Conservation (phyloP, 2,113 vertebrate genomes). For the Phainopepla nitens region DNA sequence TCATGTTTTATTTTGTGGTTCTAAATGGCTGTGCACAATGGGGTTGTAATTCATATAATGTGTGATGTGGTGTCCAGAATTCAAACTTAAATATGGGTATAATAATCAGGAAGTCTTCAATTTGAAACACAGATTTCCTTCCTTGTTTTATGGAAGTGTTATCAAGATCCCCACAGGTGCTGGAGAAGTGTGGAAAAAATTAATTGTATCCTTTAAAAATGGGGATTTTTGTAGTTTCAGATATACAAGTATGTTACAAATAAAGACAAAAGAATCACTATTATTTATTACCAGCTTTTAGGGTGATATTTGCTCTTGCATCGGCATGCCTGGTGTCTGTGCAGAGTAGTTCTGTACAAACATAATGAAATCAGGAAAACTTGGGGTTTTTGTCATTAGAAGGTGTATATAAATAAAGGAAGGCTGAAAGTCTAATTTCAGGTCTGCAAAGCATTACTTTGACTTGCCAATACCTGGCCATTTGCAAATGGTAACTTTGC, state of each 20-base stretch:
- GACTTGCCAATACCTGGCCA: not conserved
- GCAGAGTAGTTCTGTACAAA: not conserved
- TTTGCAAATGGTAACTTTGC: not conserved
- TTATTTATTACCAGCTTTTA: not conserved
- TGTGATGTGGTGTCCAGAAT: not conserved
- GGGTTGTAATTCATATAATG: not conserved
- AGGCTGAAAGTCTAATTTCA: not conserved
- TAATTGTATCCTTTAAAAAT: not conserved
- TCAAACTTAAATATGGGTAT: not conserved
- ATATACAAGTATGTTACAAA: not conserved
- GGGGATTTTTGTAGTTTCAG: not conserved
- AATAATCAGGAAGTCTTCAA: not conserved
- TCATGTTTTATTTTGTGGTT: not conserved
- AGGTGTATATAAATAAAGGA: not conserved
- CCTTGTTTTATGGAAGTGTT: not conserved
- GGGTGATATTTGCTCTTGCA: not conserved
- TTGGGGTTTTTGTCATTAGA: fast-evolving
- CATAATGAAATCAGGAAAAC: not conserved
- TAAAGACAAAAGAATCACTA: not conserved
- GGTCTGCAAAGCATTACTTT: not conserved
- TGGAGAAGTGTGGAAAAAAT: not conserved
- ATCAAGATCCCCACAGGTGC: not conserved
- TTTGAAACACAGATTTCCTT: not conserved
- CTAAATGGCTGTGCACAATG: not conserved
- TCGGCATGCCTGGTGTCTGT: not conserved